A percentile compares a stretch with the other conserved stretches of the same genome.
Evolutionary conservation across 2,888 invertebrate species (phyloP).

Genomic region (Rhagium mordax): DNA sequence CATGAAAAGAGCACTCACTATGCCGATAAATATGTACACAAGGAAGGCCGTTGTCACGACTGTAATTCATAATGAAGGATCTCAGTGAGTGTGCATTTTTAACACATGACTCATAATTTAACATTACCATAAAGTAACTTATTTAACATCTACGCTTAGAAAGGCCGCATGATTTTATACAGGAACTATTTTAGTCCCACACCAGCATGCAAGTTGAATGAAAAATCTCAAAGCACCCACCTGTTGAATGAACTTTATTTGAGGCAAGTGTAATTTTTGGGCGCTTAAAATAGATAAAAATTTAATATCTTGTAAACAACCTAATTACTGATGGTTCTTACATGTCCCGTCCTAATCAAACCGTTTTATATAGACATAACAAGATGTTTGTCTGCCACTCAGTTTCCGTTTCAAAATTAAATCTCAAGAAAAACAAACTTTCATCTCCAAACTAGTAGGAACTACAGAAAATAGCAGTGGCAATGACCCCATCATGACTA

Average conservation of each 20-base stretch:
- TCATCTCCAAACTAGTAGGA: conserved; percentile 23
- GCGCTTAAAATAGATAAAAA: conserved; percentile 27
- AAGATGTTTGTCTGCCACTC: not conserved
- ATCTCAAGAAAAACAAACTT: conserved; percentile 19
- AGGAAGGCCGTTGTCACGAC: conserved; percentile 23
- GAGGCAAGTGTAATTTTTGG: conserved; percentile 2
- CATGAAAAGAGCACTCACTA: not conserved
- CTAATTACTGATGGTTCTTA: not conserved
- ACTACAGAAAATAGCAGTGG: conserved; percentile 52
- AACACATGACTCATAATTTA: conserved; percentile 30
- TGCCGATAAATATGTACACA: conserved; percentile 1
- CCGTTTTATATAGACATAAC: not conserved
- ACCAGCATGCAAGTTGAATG: conserved; percentile 17
- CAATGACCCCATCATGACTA: conserved; percentile 55
- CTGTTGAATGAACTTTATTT: conserved; percentile 13
- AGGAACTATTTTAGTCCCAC: conserved; percentile 8
- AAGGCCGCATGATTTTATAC: not conserved
- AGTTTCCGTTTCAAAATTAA: not conserved
- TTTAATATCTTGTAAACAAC: not conserved
- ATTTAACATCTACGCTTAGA: not conserved
- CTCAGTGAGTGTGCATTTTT: conserved; percentile 33
- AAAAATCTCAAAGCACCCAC: conserved; percentile 19
- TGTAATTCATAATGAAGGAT: conserved; percentile 32
- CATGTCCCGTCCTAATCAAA: not conserved
- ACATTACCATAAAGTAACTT: conserved; percentile 31